Base-by-base conservation (phyloP, 1,140 invertebrate genomes). In the Halictus rubicundus region DNA sequence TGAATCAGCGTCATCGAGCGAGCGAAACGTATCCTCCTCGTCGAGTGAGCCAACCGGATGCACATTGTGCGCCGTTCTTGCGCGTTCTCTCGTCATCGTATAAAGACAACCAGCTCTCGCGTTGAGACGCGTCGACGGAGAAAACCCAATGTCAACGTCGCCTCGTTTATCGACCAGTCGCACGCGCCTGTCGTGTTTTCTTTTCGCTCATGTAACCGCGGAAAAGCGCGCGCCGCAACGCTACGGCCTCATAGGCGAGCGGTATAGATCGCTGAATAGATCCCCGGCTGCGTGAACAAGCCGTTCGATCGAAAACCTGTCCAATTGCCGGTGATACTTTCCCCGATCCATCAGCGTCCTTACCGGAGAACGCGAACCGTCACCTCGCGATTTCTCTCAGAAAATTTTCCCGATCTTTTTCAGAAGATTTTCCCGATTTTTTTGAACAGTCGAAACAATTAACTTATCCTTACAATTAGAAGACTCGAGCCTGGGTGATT, bases 1-100 rank as follows among this genome's bases (percentile, higher is more conserved):
- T 87, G 82, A 87, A 84, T 84, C 82, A 84, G 78, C 79, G 82
- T 82, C 75, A 84, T 87, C 82, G 86, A 61, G 78, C 70, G 61
- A 63, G 66, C 80, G 80, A 79, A 84, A 84, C 77, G 82, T 72
- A 72, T 84, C 70, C 77, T 79, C 81, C 61, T 84, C 75, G 83
- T 69, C 39, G 80, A 66, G 60, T 68, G 72, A 73, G 63, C 71
- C 46, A 66, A 82, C 69, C 86, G 85, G 82, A 87, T 81, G 81
- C 81, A 78, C 73, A 84, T 86, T 86, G 84, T 81, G 78, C 78
- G 81, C 60, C 65, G 66, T 68, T 83, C 80, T 78, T 70, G 64
- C 73, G 68, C 69, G 81, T 72, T 25, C 54, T 80, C 68, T 78
- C 61, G 68, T 83, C 75, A 60, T 80, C 74, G 57, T 68, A 71